These are phyloP conservation scores for Cotesia chilonis DNA, from an alignment of 1,140 invertebrate species.

Conservation along the genomic window DNA sequence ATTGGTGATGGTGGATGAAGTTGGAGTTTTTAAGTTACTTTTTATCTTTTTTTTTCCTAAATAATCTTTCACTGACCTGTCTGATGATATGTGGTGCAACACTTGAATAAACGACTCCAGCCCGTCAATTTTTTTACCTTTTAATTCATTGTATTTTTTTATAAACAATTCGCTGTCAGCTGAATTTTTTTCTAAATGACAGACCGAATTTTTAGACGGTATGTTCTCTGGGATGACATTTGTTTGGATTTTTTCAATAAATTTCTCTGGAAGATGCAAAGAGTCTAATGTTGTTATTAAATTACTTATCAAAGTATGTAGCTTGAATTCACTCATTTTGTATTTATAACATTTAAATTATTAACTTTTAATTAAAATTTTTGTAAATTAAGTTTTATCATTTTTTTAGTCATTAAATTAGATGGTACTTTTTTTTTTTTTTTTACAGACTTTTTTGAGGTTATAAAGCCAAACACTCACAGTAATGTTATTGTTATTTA, in stretches of 20 bases:
- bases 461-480: no score
- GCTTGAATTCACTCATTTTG: constrained; percentile 68
- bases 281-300: constrained; percentile 64
- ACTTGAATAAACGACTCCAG: constrained; percentile 65
- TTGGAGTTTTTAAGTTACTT: constrained; percentile 37
- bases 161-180: constrained; percentile 61
- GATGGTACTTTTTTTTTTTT: no score
- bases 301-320: constrained; percentile 64
- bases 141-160: constrained; percentile 67
- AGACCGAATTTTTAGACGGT: constrained; percentile 59
- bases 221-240: constrained; percentile 50
- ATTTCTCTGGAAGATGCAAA: constrained; percentile 61
- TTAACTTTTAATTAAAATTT: no score
- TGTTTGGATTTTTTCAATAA: constrained; percentile 65
- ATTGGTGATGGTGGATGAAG: constrained; percentile 57
- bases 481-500: no score
- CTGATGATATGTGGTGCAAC: constrained; percentile 63
- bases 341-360: no score
- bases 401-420: no score
- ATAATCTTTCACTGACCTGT: constrained; percentile 62
- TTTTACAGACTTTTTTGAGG: no score
- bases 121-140: constrained; percentile 66
- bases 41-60: constrained; percentile 53
- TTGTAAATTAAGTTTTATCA: no score
- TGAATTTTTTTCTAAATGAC: constrained; percentile 60